These are phyloP conservation scores for Megastigmus dorsalis DNA, from an alignment of 2,888 invertebrate genomes.

Conservation along the genomic window DNA sequence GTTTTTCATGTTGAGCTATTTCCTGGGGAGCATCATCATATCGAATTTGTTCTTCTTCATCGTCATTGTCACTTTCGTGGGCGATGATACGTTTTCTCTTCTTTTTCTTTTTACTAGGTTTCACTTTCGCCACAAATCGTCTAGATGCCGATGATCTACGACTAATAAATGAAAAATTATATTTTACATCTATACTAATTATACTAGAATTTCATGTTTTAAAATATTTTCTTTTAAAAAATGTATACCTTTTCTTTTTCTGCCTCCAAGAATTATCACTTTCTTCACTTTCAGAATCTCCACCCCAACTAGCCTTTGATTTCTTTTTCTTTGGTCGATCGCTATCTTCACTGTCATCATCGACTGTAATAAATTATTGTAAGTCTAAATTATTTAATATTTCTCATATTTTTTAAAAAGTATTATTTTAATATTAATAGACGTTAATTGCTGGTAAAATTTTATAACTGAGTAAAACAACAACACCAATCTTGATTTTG, in stretches of 20 bases:
- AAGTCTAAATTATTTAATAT: no score
- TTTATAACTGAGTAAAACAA: no score
- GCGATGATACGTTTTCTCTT: constrained; percentile 73
- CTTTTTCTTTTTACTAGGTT: constrained; percentile 74
- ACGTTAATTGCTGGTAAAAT: not conserved
- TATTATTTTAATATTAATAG: constrained; percentile 2
- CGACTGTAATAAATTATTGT: constrained; percentile 69
- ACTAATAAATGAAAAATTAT: constrained; percentile 55
- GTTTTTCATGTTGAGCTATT: constrained; percentile 5
- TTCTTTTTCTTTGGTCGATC: constrained; percentile 77
- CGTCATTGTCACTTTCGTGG: constrained; percentile 73
- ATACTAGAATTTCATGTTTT: not conserved
- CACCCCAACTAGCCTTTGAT: constrained; percentile 77
- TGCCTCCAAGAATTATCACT: constrained; percentile 79
- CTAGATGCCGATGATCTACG: constrained; percentile 65
- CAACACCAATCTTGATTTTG: no score
- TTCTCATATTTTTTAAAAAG: no score
- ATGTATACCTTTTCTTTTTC: constrained; percentile 75
- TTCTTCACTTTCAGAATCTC: constrained; percentile 79
- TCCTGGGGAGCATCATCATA: constrained; percentile 74
- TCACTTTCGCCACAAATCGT: constrained; percentile 65
- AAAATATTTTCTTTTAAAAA: no score
- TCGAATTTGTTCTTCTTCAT: constrained; percentile 72
- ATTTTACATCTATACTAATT: constrained; percentile 6
- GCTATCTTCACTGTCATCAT: constrained; percentile 78